Percentiles rank a stretch among this genome's conserved stretches.
These are phyloP conservation scores for Pipa parva DNA, from an alignment of 2,113 vertebrate genomes.

Conservation along the genomic window DNA sequence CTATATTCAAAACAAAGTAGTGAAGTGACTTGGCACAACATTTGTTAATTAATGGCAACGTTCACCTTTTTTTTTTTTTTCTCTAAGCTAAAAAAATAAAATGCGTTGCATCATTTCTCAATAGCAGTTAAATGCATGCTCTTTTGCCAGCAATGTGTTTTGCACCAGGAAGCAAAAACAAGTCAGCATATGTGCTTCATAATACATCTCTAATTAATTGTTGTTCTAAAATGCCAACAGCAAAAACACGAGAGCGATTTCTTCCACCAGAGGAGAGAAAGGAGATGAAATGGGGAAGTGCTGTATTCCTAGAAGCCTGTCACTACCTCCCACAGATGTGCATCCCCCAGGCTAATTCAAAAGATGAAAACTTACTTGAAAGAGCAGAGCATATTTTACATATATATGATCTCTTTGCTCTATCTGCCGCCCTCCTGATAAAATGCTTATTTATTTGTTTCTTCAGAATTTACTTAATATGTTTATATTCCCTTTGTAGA, in stretches of 20 bases:
- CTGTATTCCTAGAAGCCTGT: constrained; percentile 15
- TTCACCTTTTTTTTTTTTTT: constrained; percentile 24
- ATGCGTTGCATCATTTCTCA: constrained; percentile 32
- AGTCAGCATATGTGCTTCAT: constrained; percentile 38
- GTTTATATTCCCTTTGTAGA: background rate
- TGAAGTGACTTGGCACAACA: constrained; percentile 27
- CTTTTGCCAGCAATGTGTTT: constrained; percentile 30
- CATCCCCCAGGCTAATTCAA: constrained; percentile 12
- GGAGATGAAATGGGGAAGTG: constrained; percentile 19
- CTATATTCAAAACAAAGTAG: background rate
- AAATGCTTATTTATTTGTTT: background rate
- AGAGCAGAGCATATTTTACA: constrained; percentile 2
- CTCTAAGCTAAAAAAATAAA: constrained; percentile 23
- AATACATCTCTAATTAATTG: constrained; percentile 40
- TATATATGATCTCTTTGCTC: background rate
- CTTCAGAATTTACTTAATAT: background rate
- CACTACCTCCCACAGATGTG: constrained; percentile 28
- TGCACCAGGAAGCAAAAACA: constrained; percentile 25
- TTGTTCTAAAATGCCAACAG: constrained; percentile 33
- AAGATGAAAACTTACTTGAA: constrained; percentile 4
- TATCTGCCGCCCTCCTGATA: background rate
- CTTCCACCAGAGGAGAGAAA: constrained; percentile 34
- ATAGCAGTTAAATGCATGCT: constrained; percentile 26
- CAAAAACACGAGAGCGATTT: constrained; percentile 26
- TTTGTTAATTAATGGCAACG: constrained; percentile 32